These are phyloP conservation scores for Anthrax anthrax DNA, from an alignment of 2,888 invertebrate genomes.

Conservation along the genomic window DNA sequence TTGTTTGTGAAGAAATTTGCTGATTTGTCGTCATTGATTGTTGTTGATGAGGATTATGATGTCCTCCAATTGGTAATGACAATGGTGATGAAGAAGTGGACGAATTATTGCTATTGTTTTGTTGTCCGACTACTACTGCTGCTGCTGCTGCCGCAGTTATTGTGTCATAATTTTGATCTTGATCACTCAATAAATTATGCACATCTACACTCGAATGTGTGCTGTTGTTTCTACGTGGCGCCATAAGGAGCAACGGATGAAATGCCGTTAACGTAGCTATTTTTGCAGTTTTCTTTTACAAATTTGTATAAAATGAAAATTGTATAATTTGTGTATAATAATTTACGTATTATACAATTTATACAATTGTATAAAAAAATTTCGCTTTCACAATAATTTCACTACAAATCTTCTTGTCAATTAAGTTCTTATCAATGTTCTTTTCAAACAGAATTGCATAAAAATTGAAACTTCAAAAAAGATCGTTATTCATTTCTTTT, in stretches of 20 bases:
- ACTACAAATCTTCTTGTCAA: no score
- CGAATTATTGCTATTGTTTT: constrained; percentile 7
- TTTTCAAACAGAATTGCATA: no score
- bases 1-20: constrained; percentile 27
- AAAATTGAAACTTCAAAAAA: no score
- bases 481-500: no score
- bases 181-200: constrained; percentile 27
- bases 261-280: constrained; percentile 19
- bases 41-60: constrained; percentile 12
- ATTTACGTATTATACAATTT: no score
- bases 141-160: constrained; percentile 10
- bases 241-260: constrained; percentile 32
- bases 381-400: no score
- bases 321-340: no score
- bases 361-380: no score
- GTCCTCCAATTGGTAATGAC: constrained; percentile 9
- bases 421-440: no score
- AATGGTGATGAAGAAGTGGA: constrained; percentile 3
- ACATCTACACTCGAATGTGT: constrained; percentile 21
- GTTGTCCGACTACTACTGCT: background rate
- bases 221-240: constrained; percentile 39
- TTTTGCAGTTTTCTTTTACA: constrained; percentile 15
- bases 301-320: no score
- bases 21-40: constrained; percentile 18
- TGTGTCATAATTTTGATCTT: constrained; percentile 8